Evolutionary conservation across 2,113 vertebrate genomes (phyloP).

Genomic region (Ranitomeya variabilis): DNA sequence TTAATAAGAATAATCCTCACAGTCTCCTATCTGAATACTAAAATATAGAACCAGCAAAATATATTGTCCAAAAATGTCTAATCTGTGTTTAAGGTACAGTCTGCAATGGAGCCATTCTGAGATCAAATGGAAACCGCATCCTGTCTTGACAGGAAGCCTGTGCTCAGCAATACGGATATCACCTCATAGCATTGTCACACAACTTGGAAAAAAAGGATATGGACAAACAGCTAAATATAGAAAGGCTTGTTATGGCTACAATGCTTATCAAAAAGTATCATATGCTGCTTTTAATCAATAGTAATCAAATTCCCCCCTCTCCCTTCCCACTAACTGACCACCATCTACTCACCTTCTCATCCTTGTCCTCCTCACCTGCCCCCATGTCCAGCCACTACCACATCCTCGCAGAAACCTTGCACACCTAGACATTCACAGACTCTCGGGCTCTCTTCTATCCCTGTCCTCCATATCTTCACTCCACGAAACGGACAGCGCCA

Average conservation of each 20-base stretch:
- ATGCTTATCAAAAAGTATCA: not conserved
- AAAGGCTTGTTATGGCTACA: not conserved
- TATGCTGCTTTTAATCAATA: not conserved
- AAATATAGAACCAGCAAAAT: not conserved
- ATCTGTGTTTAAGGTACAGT: not conserved
- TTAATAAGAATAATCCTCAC: too few species aligned
- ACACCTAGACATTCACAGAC: too few species aligned
- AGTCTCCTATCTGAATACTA: not conserved
- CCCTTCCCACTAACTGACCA: too few species aligned
- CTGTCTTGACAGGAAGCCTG: conserved; percentile 46
- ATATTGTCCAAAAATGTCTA: not conserved
- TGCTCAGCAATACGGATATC: conserved; percentile 3
- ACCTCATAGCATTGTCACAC: conserved; percentile 10
- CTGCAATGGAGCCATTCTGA: not conserved
- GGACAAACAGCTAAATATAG: not conserved
- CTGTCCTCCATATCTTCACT: too few species aligned
- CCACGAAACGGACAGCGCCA: too few species aligned
- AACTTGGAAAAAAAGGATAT: not conserved
- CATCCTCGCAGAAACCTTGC: too few species aligned
- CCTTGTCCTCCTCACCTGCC: too few species aligned
- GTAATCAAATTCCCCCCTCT: too few species aligned
- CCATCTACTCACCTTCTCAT: too few species aligned
- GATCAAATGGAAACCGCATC: conserved; percentile 3
- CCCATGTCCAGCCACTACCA: too few species aligned
- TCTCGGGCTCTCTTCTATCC: too few species aligned